Evolutionary conservation across 2,888 invertebrate species (phyloP).

Genomic region (Incurvaria masculella): DNA sequence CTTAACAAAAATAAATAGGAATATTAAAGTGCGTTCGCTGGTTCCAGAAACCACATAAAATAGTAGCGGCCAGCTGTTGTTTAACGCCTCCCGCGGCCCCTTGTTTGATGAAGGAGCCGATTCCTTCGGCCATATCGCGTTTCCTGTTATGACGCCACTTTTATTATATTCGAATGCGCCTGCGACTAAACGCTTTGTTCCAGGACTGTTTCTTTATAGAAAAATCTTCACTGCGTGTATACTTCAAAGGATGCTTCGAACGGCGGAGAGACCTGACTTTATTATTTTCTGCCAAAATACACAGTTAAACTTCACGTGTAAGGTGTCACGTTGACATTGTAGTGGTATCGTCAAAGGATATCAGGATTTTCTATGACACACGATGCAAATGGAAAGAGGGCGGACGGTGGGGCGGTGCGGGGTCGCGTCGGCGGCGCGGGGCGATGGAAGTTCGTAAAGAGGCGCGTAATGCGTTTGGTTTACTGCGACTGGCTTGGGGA

Average conservation of each 20-base stretch:
- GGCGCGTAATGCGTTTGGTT: not conserved
- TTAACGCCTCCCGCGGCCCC: constrained; percentile 31
- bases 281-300: too few relatives aligned
- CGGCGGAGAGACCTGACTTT: too few relatives aligned
- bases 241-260: not conserved
- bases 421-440: not conserved
- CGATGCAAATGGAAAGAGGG: not conserved
- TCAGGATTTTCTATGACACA: not conserved
- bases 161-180: constrained; percentile 31
- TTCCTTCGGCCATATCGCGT: constrained; percentile 42
- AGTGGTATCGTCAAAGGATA: too few relatives aligned
- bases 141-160: constrained; percentile 55
- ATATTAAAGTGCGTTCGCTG: constrained; percentile 49
- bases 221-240: not conserved
- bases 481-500: too few relatives aligned
- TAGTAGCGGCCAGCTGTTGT: constrained; percentile 41
- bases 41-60: constrained; percentile 50
- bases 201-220: not conserved
- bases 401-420: not conserved
- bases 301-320: too few relatives aligned
- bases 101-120: constrained; percentile 48
- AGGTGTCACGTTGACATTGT: too few relatives aligned
- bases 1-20: constrained; percentile 46
- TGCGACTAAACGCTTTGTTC: not conserved
- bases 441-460: not conserved